Base-by-base conservation (phyloP, 2,888 invertebrate species). In the Xylocampa areola region DNA sequence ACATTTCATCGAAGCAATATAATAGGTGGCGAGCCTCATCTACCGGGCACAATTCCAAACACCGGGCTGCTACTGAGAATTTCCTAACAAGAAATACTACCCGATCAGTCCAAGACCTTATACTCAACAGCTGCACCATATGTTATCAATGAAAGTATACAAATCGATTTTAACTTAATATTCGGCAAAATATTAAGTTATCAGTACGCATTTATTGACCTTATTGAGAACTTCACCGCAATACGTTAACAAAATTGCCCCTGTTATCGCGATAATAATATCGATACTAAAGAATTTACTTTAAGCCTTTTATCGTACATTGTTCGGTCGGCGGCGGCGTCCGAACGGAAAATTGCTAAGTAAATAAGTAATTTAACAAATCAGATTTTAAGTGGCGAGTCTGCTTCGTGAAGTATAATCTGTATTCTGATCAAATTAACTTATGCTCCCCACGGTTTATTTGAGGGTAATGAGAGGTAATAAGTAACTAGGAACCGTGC, bases 361-460 rank as follows among this genome's bases (percentile, higher is more conserved):
- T 86, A 89, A 89, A 90, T 88, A 87, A 84, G 87, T 83, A 84
- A 85, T 86, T 86, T 81, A 82, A 87, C 85, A 80, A 88, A 88
- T 86, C 83, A 85, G 84, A 82, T 85, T 85, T 85, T 87, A 87
- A 87, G 85, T 82, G 81, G 80, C 73, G 10, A 39, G 75, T 73
- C 68, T 68, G 76, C 68, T 75, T 69, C 68, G 48, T 61, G 45
- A 67, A 62, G 67, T 86, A n/a, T 37, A 85, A 90, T 89, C 90
- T 87, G 62, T 70, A 72, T 71, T 73, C 70, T 73, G 84, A 91
- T 90, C 90, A 89, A 90, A 89, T 89, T 87, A 89, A 85, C 83
- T 84, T 81, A 84, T 80, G 79, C 74, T 81, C 79, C 79, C 80
- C 74, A 76, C 73, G 76, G 81, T 85, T 88, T 88, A 86, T 85